Base-by-base conservation (phyloP, 2,797 vertebrate genomes). In the Pampus argenteus region DNA sequence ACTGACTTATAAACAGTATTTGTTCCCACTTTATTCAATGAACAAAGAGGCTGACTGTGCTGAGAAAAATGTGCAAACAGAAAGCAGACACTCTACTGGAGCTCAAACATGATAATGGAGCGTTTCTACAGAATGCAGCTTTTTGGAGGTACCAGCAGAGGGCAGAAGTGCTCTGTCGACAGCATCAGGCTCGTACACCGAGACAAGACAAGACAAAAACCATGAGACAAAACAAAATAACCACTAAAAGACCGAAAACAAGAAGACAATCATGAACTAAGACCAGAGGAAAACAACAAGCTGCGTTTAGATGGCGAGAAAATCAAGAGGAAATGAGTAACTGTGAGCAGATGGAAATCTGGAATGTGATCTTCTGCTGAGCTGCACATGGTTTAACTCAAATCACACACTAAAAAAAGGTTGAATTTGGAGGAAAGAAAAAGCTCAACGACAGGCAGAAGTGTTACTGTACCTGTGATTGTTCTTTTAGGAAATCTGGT, bases 401-500 rank as follows among this genome's bases (percentile, higher is more conserved):
- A 76, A 81, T 75, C 51, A 74, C 65, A 75, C 22, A 66, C 45
- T n/a, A 51, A 34, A 62, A 70, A 42, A 55, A 38, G 49, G 57
- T 56, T 63, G 38, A 65, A 68, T 81, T 68, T 75, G 52, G 17
- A 69, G 47, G 36, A 28, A 47, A 49, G 6, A 63, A 76, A 28
- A 78, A 66, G 75, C 66, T 79, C 57, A 84, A 83, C 83, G 68
- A 90, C 93, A 93, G 92, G 91, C 93, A 92, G 92, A 78, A 83
- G 60, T 77, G 70, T 86, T 89, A 95, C 91, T 83, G 87, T 97
- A 99, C 97, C 98, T 99, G 96, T 89, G 95, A 93, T 85, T 96
- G 95, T 82, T 95, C 94, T 94, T 91, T 95, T 87, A 95, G 93
- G 90, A 99, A 98, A 86, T 98, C 98, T 79, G 98, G 98, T 64